Base-by-base conservation (phyloP, 2,113 vertebrate genomes). In the Chaetura pelagica region DNA sequence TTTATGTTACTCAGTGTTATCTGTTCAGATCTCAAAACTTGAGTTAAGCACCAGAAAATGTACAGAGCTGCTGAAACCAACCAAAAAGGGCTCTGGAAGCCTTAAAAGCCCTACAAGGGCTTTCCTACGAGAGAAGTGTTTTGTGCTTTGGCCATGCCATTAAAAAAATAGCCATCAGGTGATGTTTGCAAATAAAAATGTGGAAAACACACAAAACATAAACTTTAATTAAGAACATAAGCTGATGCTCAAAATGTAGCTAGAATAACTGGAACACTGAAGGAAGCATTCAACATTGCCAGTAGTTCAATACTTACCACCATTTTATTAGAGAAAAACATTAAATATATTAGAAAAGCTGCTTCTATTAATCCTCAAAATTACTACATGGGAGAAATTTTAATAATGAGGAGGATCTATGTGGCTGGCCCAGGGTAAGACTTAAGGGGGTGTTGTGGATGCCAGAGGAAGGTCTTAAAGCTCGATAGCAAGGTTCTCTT, bases 31-130 rank as follows among this genome's bases (percentile, higher is more conserved):
- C 81, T 94, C 59, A 64, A 90, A 95, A 95, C 51, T 64, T 12
- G 59, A 96, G 72, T 72, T 77, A 94, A 94, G 61, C 75, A 83
- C 54, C 34, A 93, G 87, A 95, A 95, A 94, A 96, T 35, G 52
- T 59, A 84, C 79, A 78, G 90, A 89, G 55, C 52, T 81, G 55
- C 64, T 90, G 46, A 95, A 93, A 67, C 4, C 57, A 38, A 63
- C 38, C 38, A 11, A 72, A 84, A 95, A n/a, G 32, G 44, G 16
- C n/a, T 85, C 66, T 85, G 49, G n/a, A 69, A 68, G 40, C 27
- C 61, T 44, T 67, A 72, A 82, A 61, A 85, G 51, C 29, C 67
- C 40, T 79, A 32, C 30, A 84, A 78, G 42, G 21, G 23, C 68
- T 92, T 76, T 44, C 29, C 52, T 78, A 24, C 21, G 67, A 22